A percentile compares a stretch with the other conserved stretches of the same genome.
Evolutionary conservation across 2,888 invertebrate genomes (phyloP).

Genomic region (Hydrotaea diabolus): DNA sequence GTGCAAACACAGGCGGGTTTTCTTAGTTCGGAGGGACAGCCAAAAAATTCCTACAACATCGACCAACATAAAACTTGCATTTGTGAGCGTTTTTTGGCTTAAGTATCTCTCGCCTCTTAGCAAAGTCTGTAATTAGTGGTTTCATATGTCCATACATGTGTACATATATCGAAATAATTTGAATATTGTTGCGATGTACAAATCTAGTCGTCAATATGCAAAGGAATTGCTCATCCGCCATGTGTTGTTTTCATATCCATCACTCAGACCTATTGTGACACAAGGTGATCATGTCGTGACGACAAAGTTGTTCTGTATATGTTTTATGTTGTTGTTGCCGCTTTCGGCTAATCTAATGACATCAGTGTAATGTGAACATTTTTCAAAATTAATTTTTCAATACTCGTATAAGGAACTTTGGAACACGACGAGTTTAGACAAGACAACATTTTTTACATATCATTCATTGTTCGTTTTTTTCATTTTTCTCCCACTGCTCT

Average conservation of each 20-base stretch:
- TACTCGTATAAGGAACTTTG: neutral
- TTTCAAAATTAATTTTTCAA: slow-evolving; percentile 6
- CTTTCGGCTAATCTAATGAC: neutral
- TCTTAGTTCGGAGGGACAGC: slow-evolving; percentile 3
- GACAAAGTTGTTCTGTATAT: neutral
- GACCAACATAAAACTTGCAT: slow-evolving; percentile 18
- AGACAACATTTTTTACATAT: neutral
- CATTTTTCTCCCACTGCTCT: neutral
- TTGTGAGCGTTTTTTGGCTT: neutral
- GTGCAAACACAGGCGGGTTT: neutral
- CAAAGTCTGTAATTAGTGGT: slow-evolving; percentile 20
- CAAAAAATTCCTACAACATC: too few species aligned
- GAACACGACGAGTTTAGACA: neutral
- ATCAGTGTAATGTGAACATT: slow-evolving; percentile 26
- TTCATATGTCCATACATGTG: neutral
- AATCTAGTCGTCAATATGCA: neutral
- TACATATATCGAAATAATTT: neutral
- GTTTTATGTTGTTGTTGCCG: neutral
- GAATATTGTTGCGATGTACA: neutral
- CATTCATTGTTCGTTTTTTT: neutral
- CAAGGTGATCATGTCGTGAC: slow-evolving; percentile 25
- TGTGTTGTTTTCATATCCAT: neutral
- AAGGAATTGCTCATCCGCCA: neutral
- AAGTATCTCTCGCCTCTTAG: neutral
- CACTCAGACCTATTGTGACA: slow-evolving; percentile 5